These are phyloP conservation scores for Oncorhynchus clarkii DNA, from an alignment of 2,113 vertebrate genomes.

Conservation along the genomic window DNA sequence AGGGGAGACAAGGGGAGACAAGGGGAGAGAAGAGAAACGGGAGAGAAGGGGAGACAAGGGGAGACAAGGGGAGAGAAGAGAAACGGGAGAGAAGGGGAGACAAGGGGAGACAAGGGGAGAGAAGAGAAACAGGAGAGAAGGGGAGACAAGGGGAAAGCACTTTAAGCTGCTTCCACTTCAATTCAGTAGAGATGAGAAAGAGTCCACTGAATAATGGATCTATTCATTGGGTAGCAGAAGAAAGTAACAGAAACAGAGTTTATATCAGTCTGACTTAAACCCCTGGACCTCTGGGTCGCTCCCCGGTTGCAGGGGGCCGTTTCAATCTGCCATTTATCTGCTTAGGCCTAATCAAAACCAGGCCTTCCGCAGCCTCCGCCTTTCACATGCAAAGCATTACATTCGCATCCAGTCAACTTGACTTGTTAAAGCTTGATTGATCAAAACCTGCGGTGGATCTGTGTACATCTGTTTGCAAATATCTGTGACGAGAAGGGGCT, in stretches of 20 bases:
- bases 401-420: constrained; percentile 78
- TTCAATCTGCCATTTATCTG: constrained; percentile 79
- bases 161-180: constrained; percentile 73
- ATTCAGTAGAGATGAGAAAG: constrained; percentile 71
- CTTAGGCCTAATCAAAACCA: constrained; percentile 76
- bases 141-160: constrained; percentile 12
- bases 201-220: constrained; percentile 73
- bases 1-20: background rate
- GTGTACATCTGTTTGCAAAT: constrained; percentile 83
- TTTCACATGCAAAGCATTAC: constrained; percentile 77
- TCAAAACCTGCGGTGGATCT: constrained; percentile 58
- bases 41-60: background rate
- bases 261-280: constrained; percentile 75
- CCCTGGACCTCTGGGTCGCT: constrained; percentile 69
- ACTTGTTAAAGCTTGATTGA: constrained; percentile 82
- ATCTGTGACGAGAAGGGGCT: constrained; percentile 27
- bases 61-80: background rate
- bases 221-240: constrained; percentile 71
- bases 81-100: background rate
- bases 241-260: constrained; percentile 69
- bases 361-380: constrained; percentile 57
- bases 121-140: background rate
- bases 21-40: too few relatives aligned
- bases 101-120: background rate
- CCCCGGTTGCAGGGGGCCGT: constrained; percentile 62